These are phyloP conservation scores for Theonella swinhoei DNA, from an alignment of 37 sponge, comb jelly and placozoan genomes.

Conservation along the genomic window DNA sequence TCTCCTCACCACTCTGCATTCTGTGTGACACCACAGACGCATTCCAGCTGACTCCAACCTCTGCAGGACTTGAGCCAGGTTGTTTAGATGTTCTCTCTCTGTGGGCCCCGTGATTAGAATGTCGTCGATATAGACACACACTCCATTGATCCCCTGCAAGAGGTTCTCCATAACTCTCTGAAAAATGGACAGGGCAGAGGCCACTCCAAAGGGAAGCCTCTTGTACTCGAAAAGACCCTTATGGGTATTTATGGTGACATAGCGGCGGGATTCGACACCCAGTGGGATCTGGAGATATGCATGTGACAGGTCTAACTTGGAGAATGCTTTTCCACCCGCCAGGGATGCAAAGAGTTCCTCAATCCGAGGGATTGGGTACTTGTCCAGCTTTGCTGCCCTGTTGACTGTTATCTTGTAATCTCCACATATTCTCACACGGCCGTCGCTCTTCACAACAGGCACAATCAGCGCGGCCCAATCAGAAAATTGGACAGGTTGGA, in stretches of 20 bases:
- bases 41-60: neutral
- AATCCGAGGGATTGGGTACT: constrained; percentile 55
- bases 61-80: neutral
- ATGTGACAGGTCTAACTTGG: too few species aligned
- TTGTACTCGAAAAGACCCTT: too few species aligned
- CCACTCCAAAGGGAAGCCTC: too few species aligned
- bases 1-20: too few species aligned
- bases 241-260: constrained; percentile 56
- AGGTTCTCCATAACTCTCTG: constrained; percentile 29
- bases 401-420: constrained; percentile 57
- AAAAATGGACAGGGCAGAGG: constrained; percentile 38
- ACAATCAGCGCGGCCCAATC: constrained; percentile 69
- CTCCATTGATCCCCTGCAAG: constrained; percentile 27
- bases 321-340: constrained; percentile 50
- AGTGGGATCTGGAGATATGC: constrained; percentile 49
- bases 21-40: too few species aligned
- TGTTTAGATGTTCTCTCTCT: neutral
- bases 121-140: constrained; percentile 22
- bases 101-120: constrained; percentile 8
- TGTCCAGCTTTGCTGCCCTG: constrained; percentile 29
- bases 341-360: too few species aligned
- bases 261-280: constrained; percentile 20
- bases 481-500: constrained; percentile 27
- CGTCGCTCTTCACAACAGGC: constrained; percentile 42
- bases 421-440: constrained; percentile 41